These are phyloP conservation scores for Copidosoma floridanum DNA, from an alignment of 1,140 invertebrate genomes.

Conservation along the genomic window DNA sequence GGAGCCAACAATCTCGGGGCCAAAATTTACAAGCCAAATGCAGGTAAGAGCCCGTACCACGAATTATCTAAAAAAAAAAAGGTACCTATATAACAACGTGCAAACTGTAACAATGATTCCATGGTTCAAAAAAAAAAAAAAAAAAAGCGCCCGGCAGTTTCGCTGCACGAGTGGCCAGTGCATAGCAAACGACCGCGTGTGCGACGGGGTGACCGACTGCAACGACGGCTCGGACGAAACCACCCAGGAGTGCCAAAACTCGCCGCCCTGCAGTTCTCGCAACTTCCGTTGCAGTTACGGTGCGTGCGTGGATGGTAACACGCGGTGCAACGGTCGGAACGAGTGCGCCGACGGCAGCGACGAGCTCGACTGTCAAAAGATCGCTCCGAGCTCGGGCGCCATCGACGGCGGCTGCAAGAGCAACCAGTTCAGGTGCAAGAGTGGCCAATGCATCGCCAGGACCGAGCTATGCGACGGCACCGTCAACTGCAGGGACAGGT, in stretches of 20 bases:
- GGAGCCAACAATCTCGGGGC: too few species aligned
- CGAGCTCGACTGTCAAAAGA: slow-evolving; percentile 62
- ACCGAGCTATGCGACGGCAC: slow-evolving; percentile 56
- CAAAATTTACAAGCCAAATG: too few species aligned
- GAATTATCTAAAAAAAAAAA: neutral
- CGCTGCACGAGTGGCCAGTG: slow-evolving; percentile 46
- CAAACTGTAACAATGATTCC: too few species aligned
- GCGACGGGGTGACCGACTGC: slow-evolving; percentile 61
- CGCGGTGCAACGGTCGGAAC: slow-evolving; percentile 58
- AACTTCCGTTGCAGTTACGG: slow-evolving; percentile 63
- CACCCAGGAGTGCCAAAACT: slow-evolving; percentile 49
- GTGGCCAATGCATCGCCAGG: slow-evolving; percentile 45
- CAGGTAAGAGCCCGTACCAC: neutral
- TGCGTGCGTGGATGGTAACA: slow-evolving; percentile 59
- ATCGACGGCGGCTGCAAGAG: slow-evolving; percentile 12
- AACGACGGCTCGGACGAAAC: slow-evolving; percentile 63
- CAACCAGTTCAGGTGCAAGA: slow-evolving; percentile 42
- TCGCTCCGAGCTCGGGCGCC: slow-evolving; percentile 50
- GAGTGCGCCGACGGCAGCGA: slow-evolving; percentile 73
- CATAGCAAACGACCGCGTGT: slow-evolving; percentile 45
- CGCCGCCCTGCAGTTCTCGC: slow-evolving; percentile 49
- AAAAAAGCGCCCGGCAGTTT: slow-evolving; percentile 30
- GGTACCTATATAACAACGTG: neutral
- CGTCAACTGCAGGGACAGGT: slow-evolving; percentile 57
- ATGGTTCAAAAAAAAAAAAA: neutral